Base-by-base conservation (phyloP, 2,113 vertebrate species). In the Siniperca chuatsi region DNA sequence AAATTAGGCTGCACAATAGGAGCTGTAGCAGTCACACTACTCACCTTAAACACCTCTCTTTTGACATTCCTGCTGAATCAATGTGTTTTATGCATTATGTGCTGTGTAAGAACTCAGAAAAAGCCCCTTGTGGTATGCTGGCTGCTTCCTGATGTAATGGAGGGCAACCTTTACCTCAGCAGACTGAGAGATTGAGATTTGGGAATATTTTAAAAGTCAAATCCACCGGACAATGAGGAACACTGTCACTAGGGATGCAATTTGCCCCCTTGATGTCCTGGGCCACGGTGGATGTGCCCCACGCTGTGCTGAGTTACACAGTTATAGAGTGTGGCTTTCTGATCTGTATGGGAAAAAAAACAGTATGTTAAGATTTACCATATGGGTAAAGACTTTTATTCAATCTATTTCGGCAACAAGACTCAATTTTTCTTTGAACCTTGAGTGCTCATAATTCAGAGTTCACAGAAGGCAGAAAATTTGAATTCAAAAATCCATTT, bases 61-160 rank as follows among this genome's bases (percentile, higher is more conserved):
- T 88, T 91, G 92, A 90, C 92, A 90, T 86, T 92, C 85, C 75
- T 80, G 74, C 90, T 79, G 86, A 92, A 91, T 92, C 86, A 87
- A 91, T 92, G 29, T 29, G 29, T 29, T 29, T 29, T 89, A 84
- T 88, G 82, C 58, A 67, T 75, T 79, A 80, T 86, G 78, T 67
- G 75, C 75, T 70, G 82, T 16, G 73, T 89, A 86, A 81, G 83
- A 89, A 92, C 78, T 82, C 73, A 37, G 72, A 75, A 78, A 83
- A 89, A 79, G 72, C 12, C 87, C 79, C 84, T 75, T 79, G 87
- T 87, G 87, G 73, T 72, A 82, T 6, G 61, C 55, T 50, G 37
- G 82, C 78, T 82, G 69, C 84, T 84, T 78, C 79, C 90, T 93
- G 92, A 93, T 89, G 92, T 81, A 92, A 92, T 86, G 69, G 46